These are phyloP conservation scores for Notolepis coatsorum DNA, from an alignment of 2,797 vertebrate genomes.

Conservation along the genomic window DNA sequence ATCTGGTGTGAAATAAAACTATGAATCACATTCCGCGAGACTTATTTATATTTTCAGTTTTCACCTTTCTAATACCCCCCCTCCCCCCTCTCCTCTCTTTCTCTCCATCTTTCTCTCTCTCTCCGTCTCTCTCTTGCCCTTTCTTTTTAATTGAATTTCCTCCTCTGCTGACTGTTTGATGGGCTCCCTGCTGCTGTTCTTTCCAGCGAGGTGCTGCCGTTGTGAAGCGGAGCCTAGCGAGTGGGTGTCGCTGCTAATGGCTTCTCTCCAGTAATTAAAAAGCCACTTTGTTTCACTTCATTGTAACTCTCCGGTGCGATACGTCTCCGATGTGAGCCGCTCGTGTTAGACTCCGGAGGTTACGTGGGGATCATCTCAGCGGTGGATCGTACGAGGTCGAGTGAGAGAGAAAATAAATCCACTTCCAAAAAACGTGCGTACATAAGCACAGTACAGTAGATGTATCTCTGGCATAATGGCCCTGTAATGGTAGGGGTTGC, in stretches of 20 bases:
- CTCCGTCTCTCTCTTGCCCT: conserved; percentile 16
- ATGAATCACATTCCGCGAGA: not conserved
- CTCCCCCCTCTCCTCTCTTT: conserved; percentile 10
- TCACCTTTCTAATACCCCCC: not conserved
- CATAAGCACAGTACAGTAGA: too few relatives aligned
- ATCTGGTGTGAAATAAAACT: not conserved
- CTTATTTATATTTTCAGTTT: not conserved
- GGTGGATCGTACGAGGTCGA: not conserved
- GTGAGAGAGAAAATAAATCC: not conserved
- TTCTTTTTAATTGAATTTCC: conserved; percentile 54
- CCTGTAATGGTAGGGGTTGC: too few relatives aligned
- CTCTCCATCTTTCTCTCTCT: not conserved
- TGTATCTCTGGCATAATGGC: too few relatives aligned
- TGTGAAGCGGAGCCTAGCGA: conserved; percentile 21
- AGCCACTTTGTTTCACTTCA: conserved; percentile 64
- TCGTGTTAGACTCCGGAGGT: not conserved
- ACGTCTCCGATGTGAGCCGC: conserved; percentile 20
- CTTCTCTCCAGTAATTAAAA: conserved; percentile 71
- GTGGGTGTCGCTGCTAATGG: conserved; percentile 58
- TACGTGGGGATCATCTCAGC: not conserved
- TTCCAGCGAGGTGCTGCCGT: conserved; percentile 32
- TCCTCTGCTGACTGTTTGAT: conserved; percentile 36
- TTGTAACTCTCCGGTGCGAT: conserved; percentile 46
- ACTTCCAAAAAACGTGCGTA: too few relatives aligned
- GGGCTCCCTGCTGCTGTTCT: conserved; percentile 44